A percentile compares a stretch with the other conserved stretches of the same genome.
Conservation (phyloP, 1,140 invertebrate species). For the Procambarus virginalis region DNA sequence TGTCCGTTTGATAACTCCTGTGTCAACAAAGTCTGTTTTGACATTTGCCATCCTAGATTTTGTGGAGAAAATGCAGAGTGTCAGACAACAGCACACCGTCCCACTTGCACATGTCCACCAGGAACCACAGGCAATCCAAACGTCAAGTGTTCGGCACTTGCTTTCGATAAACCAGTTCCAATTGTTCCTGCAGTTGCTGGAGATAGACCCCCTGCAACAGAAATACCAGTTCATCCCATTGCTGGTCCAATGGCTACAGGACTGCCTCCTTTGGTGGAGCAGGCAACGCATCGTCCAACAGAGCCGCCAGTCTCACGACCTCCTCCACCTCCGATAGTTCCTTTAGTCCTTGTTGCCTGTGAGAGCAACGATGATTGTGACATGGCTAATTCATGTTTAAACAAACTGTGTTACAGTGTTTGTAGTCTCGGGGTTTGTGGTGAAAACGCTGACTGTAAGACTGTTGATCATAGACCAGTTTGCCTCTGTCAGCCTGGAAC, state of each 20-base stretch:
- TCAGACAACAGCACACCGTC: constrained; percentile 81
- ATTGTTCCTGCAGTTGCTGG: constrained; percentile 73
- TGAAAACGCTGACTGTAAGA: constrained; percentile 68
- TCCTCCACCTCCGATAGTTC: constrained; percentile 29
- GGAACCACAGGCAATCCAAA: constrained; percentile 87
- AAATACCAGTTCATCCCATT: constrained; percentile 23
- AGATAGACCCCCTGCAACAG: not conserved
- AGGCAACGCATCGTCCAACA: not conserved
- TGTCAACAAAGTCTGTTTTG: constrained; percentile 67
- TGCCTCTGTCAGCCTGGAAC: constrained; percentile 71
- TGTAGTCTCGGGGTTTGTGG: constrained; percentile 78
- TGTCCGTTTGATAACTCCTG: constrained; percentile 70
- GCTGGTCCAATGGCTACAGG: constrained; percentile 9
- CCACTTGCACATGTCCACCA: constrained; percentile 76
- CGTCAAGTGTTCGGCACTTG: constrained; percentile 79
- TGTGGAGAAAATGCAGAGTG: constrained; percentile 81
- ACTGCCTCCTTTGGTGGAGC: constrained; percentile 19
- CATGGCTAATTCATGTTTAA: constrained; percentile 91
- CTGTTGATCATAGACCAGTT: constrained; percentile 67
- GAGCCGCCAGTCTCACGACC: constrained; percentile 18
- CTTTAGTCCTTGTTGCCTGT: constrained; percentile 47
- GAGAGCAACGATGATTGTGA: constrained; percentile 81
- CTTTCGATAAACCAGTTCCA: constrained; percentile 35
- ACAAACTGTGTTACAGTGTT: constrained; percentile 82
- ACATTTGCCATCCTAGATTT: constrained; percentile 63